Conservation (phyloP, 2,113 vertebrate genomes). For the Corvus cornix region DNA sequence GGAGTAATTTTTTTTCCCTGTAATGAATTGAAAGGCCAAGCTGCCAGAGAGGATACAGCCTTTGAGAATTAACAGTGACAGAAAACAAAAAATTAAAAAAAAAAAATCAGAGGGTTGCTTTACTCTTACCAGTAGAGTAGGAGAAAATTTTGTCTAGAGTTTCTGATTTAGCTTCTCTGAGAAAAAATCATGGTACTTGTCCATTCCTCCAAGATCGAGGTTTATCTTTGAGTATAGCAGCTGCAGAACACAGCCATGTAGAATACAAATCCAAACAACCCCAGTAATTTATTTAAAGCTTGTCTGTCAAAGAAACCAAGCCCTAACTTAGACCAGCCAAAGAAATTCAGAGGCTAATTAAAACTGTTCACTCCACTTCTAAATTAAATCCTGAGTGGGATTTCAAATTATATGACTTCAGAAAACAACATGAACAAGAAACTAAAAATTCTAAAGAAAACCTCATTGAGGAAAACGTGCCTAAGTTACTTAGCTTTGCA, state of each 20-base stretch:
- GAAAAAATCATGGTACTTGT: background rate
- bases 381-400: background rate
- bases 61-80: background rate
- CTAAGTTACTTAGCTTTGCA: background rate
- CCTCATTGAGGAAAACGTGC: background rate
- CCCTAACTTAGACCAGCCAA: background rate
- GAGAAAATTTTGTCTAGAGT: background rate
- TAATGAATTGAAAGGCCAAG: background rate
- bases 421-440: background rate
- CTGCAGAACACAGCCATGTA: background rate
- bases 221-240: background rate
- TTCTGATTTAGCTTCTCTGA: background rate
- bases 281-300: background rate
- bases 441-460: background rate
- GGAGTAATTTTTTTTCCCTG: background rate
- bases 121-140: background rate
- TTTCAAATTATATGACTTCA: background rate
- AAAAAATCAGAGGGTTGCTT: background rate
- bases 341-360: background rate
- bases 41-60: background rate
- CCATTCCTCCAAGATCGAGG: background rate
- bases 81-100: background rate
- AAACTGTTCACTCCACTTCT: background rate
- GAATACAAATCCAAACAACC: background rate
- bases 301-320: background rate